Evolutionary conservation across 2,888 invertebrate species (phyloP).

Genomic region (Amiota communis): DNA sequence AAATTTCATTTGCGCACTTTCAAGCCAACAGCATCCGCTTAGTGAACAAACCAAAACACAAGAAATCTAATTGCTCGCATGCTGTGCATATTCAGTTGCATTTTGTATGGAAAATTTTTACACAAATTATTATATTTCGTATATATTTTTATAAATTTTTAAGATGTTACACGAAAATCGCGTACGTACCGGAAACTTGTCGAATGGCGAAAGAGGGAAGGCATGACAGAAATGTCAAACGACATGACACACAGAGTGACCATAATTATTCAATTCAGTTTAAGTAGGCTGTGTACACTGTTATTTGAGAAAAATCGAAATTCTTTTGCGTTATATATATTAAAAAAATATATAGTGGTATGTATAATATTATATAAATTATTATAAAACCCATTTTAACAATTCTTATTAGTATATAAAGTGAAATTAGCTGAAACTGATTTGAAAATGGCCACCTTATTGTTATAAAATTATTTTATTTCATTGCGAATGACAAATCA

Average conservation of each 20-base stretch:
- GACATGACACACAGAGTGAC: not conserved
- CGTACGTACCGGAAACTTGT: slow-evolving; percentile 73
- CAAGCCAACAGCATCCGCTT: slow-evolving; percentile 63
- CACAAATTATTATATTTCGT: slow-evolving; percentile 32
- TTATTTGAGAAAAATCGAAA: too few species aligned
- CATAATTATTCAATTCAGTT: too few species aligned
- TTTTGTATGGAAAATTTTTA: slow-evolving; percentile 38
- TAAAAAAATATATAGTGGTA: too few species aligned
- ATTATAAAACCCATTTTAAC: too few species aligned
- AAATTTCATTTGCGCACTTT: slow-evolving; percentile 25
- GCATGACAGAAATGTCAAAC: slow-evolving; percentile 42
- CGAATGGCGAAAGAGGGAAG: slow-evolving; percentile 72
- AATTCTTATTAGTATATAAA: too few species aligned
- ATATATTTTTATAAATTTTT: slow-evolving; percentile 48
- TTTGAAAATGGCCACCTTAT: too few species aligned
- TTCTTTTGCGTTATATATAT: too few species aligned
- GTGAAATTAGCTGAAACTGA: too few species aligned
- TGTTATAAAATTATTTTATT: not conserved
- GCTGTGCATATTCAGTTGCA: slow-evolving; percentile 35
- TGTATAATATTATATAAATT: too few species aligned
- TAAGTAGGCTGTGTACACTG: too few species aligned
- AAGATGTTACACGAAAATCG: slow-evolving; percentile 54
- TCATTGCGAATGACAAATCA: not conserved
- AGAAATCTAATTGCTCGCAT: slow-evolving; percentile 44
- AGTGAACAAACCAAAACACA: slow-evolving; percentile 27